phyloP scores from a whole-genome alignment of 2,113 vertebrate genomes.

The Pelecanoides urinatrix region DNA sequence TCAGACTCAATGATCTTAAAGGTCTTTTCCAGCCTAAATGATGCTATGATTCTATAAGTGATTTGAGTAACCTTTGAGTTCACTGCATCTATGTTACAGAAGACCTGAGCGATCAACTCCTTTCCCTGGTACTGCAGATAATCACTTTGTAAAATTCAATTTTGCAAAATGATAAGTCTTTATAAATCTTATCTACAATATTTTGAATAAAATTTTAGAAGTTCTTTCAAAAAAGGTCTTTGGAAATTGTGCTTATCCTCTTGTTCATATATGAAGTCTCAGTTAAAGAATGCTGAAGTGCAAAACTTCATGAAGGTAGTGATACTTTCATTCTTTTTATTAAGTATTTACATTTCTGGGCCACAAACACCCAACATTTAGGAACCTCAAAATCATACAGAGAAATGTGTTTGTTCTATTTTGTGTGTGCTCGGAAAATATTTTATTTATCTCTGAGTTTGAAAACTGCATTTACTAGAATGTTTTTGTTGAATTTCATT shows the following conservation, averaged over 20 bases:
- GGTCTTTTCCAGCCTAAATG: background rate
- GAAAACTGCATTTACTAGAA: background rate
- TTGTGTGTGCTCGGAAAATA: background rate
- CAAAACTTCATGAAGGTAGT: background rate
- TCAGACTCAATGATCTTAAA: background rate
- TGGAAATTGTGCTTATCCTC: background rate
- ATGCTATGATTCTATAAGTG: background rate
- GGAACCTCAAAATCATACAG: background rate
- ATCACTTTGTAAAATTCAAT: background rate
- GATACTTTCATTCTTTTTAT: background rate
- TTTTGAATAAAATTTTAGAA: background rate
- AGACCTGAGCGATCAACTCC: background rate
- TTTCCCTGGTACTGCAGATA: background rate
- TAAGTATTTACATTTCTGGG: background rate
- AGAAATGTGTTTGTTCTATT: background rate
- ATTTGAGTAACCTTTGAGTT: background rate
- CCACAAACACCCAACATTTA: background rate
- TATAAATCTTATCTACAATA: background rate
- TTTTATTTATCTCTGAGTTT: background rate
- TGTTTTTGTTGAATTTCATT: background rate
- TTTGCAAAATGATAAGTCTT: background rate
- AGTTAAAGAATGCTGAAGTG: background rate
- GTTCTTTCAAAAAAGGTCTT: background rate
- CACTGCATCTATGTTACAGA: background rate
- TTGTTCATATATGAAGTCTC: background rate